Evolutionary conservation across 2,888 invertebrate genomes (phyloP).

Genomic region (Athalia rosae): DNA sequence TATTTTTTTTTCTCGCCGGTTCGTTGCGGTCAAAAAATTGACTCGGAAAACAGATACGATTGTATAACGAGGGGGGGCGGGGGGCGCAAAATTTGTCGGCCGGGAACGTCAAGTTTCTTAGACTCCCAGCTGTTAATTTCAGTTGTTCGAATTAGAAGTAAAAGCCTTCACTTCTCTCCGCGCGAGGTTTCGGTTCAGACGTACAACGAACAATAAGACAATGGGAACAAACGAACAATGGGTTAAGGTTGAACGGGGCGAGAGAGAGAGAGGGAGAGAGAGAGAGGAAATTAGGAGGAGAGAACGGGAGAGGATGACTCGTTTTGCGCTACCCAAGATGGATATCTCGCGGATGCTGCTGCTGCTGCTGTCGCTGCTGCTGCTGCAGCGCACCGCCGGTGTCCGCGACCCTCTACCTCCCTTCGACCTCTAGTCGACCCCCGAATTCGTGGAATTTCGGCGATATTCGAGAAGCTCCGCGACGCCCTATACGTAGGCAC

Average conservation of each 20-base stretch:
- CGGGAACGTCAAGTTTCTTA: not conserved
- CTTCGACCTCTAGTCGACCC: slow-evolving; percentile 26
- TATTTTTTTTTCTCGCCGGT: no score
- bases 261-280: not conserved
- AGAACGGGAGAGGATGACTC: not conserved
- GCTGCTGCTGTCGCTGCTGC: no score
- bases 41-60: no score
- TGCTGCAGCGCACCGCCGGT: not conserved
- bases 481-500: not conserved
- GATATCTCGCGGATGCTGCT: slow-evolving; percentile 6
- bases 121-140: slow-evolving; percentile 35
- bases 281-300: not conserved
- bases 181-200: slow-evolving; percentile 46
- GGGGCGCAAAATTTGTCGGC: no score
- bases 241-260: slow-evolving; percentile 37
- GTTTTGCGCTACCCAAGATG: slow-evolving; percentile 22
- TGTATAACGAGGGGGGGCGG: no score
- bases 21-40: no score
- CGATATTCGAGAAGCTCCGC: slow-evolving; percentile 22
- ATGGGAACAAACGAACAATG: slow-evolving; percentile 67
- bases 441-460: slow-evolving; percentile 15
- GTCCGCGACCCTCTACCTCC: slow-evolving; percentile 17
- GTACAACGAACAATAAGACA: slow-evolving; percentile 67
- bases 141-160: slow-evolving; percentile 38
- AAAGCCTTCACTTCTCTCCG: slow-evolving; percentile 5